These are phyloP conservation scores for Hepsetus odoe DNA, from an alignment of 2,113 vertebrate genomes.

Conservation along the genomic window DNA sequence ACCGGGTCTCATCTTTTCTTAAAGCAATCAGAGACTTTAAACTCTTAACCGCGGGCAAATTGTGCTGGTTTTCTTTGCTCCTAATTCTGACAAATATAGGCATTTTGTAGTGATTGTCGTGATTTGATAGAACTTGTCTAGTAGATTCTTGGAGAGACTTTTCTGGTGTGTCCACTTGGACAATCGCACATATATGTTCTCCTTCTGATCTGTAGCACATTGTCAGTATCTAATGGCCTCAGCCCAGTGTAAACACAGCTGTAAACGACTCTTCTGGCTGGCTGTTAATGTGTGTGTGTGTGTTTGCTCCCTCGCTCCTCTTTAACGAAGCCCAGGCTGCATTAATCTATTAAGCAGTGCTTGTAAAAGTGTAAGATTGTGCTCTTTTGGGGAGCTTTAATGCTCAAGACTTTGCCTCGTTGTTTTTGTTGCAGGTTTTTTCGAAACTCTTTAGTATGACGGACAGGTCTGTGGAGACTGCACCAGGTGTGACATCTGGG, in stretches of 20 bases:
- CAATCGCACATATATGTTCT: constrained; percentile 40
- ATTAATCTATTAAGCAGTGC: constrained; percentile 42
- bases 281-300: constrained; percentile 51
- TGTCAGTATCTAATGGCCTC: constrained; percentile 47
- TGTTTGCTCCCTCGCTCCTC: constrained; percentile 37
- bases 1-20: too few relatives aligned
- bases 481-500: background rate
- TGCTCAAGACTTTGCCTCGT: background rate
- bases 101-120: too few relatives aligned
- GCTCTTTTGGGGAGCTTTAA: constrained; percentile 8
- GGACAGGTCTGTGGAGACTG: background rate
- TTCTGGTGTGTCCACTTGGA: constrained; percentile 26
- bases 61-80: too few relatives aligned
- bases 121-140: too few relatives aligned
- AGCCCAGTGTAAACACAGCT: constrained; percentile 59
- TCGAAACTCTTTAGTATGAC: background rate
- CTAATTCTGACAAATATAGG: too few relatives aligned
- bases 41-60: too few relatives aligned
- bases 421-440: background rate
- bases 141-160: too few relatives aligned
- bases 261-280: constrained; percentile 48
- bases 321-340: constrained; percentile 42
- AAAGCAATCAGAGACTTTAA: too few relatives aligned
- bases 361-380: constrained; percentile 37
- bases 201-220: constrained; percentile 34